Base-by-base conservation (phyloP, 2,113 vertebrate genomes). In the Petroica traversi region DNA sequence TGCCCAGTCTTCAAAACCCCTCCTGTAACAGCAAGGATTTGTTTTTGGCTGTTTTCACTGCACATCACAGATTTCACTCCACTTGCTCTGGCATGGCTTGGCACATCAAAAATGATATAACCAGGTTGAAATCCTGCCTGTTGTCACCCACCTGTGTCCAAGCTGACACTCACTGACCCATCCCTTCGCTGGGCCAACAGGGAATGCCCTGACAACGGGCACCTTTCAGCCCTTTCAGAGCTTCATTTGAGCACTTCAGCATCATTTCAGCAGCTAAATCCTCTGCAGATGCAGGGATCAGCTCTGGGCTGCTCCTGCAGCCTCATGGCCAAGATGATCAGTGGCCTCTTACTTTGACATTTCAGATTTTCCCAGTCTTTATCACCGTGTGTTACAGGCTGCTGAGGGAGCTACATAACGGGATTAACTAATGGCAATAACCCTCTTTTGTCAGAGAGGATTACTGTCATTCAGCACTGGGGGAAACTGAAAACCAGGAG, bases 341-440 rank as follows among this genome's bases (percentile, higher is more conserved):
- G 71, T 20, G 48, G 64, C 62, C 87, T 85, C 74, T 55, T 9
- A 40, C 23, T 57, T 6, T 91, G 91, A 73, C 84, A 91, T 96
- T 96, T 97, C 15, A 88, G 67, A 96, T 95, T 92, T 95, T 96
- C 95, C 78, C 92, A 92, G 72, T 97, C 92, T 97, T 96, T 96
- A 97, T 95, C 96, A 97, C 64, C 16, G 22, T 96, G 96, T 73
- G 91, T 83, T 97, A 92, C 52, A 97, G 95, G 91, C 92, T 96
- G 73, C 72, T 78, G 73, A 95, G 88, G 64, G 94, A 96, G 94
- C 88, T 92, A 89, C 72, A 23, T 92, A 97, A 97, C 89, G 95
- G 88, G 94, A 97, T 97, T 97, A 95, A 95, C 89, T 97, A 98
- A 98, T 91, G 93, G 93, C 92, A 97, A 97, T 93, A 98, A 98